Conservation (phyloP, 2,797 vertebrate species). For the Oreonectes daqikongensis region DNA sequence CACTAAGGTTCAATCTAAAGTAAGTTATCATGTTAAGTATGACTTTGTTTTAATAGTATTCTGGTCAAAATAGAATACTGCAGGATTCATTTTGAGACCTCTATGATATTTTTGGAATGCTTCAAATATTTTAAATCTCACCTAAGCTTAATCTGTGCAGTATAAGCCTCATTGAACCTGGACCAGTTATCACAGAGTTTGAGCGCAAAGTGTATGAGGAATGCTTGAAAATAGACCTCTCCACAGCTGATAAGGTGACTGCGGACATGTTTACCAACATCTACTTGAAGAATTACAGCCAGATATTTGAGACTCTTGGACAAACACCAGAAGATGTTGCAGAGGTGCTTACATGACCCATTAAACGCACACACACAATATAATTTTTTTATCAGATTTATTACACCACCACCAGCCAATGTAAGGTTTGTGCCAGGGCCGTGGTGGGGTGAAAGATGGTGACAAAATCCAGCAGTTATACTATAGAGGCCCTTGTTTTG, state of each 20-base stretch:
- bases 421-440: too few species aligned
- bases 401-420: too few species aligned
- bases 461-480: too few species aligned
- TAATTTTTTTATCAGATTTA: too few species aligned
- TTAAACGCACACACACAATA: background rate
- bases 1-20: slow-evolving; percentile 85
- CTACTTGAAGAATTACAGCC: slow-evolving; percentile 85
- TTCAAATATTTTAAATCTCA: background rate
- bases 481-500: too few species aligned
- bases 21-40: slow-evolving; percentile 67
- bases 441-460: too few species aligned
- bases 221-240: slow-evolving; percentile 83
- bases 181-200: slow-evolving; percentile 87
- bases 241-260: slow-evolving; percentile 82
- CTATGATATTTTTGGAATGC: background rate
- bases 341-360: slow-evolving; percentile 71
- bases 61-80: background rate
- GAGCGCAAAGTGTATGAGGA: slow-evolving; percentile 85
- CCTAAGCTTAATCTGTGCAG: slow-evolving; percentile 60
- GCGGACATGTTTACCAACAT: slow-evolving; percentile 86
- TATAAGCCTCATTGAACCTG: slow-evolving; percentile 86
- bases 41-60: background rate
- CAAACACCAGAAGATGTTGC: slow-evolving; percentile 85
- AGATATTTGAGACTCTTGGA: slow-evolving; percentile 83
- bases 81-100: background rate